Base-by-base conservation (phyloP, 2,113 vertebrate species). In the Saimiri boliviensis region DNA sequence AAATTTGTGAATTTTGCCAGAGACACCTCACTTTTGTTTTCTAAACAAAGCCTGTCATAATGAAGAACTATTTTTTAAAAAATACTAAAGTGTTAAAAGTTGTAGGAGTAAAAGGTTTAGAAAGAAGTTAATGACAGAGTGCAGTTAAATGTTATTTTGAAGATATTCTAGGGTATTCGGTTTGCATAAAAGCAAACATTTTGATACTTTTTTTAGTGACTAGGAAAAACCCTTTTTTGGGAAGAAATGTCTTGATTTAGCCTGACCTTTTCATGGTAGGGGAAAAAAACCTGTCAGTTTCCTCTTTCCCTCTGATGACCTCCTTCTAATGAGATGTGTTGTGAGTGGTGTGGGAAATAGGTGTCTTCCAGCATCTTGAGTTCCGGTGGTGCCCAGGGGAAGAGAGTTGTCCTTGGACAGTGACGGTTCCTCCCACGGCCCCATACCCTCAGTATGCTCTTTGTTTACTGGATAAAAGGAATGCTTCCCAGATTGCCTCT, bases 181-280 rank as follows among this genome's bases (percentile, higher is more conserved):
- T 93, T 92, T 86, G 85, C 16, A 63, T 49, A 91, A 93, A 97
- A 96, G 10, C 63, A 95, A 88, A 40, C 42, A 42, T 42, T 94
- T 83, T 42, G 73, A 63, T 93, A 47, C 13, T 73, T 77, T 60
- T 81, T 77, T 71, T 66, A 88, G 81, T 52, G 40, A 94, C 35
- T 91, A 76, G 83, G 68, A 47, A 63, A 80, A 63, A 23, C 30
- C 23, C 4, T 52, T 66, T 83, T 16, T 23, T 8, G 8, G 10
- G 58, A 27, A 68, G 66, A 91, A 40, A 54, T 80, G 79, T 82
- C 14, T 82, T 87, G 74, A 93, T 87, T 96, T 89, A 83, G n/a
- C 49, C 40, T 74, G 52, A 74, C 19, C 0, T 73, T 79, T 89
- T 40, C 49, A 74, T 52, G 77, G 40, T n/a, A 56, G 37, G 66